These are phyloP conservation scores for Drosophila aldrichi DNA, from an alignment of 2,888 invertebrate species.

Conservation along the genomic window DNA sequence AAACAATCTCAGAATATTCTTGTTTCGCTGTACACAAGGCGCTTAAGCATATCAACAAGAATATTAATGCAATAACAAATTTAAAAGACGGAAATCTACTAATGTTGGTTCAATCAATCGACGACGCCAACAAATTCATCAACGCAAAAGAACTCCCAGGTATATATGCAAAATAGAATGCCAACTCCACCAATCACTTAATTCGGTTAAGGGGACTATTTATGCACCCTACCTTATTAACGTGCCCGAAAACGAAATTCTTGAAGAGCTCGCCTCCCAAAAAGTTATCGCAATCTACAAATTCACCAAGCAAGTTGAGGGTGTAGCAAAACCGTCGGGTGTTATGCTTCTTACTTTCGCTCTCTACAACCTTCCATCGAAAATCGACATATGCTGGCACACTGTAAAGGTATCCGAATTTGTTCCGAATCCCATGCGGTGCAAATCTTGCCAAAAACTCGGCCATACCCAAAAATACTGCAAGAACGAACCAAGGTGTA, in stretches of 20 bases:
- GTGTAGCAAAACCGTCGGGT: slow-evolving; percentile 13
- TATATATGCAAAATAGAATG: slow-evolving; percentile 20
- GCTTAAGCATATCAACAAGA: slow-evolving; percentile 20
- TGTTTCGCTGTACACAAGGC: slow-evolving; percentile 27
- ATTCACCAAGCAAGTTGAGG: slow-evolving; percentile 13
- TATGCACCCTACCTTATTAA: slow-evolving; percentile 20
- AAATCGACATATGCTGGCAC: slow-evolving; percentile 18
- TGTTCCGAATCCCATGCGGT: slow-evolving; percentile 17
- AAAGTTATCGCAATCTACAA: slow-evolving; percentile 13
- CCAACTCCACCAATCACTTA: slow-evolving; percentile 17
- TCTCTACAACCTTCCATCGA: slow-evolving; percentile 13
- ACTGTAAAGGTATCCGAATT: slow-evolving; percentile 10
- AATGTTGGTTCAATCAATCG: slow-evolving; percentile 2
- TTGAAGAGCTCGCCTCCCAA: slow-evolving; percentile 21
- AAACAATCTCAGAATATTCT: slow-evolving; percentile 23
- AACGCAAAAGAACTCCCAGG: slow-evolving; percentile 16
- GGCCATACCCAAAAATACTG: slow-evolving; percentile 11
- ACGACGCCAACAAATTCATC: slow-evolving; percentile 21
- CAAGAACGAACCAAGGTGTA: slow-evolving; percentile 7
- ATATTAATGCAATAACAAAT: slow-evolving; percentile 11
- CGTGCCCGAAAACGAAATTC: slow-evolving; percentile 19
- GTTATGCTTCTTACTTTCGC: slow-evolving; percentile 21
- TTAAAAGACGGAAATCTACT: slow-evolving; percentile 17
- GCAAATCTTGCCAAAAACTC: slow-evolving; percentile 15
- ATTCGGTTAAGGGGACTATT: slow-evolving; percentile 12